Base-by-base conservation (phyloP, 30 jellyfish, hydroid and myxozoan species). In the Clytia hemisphaerica region DNA sequence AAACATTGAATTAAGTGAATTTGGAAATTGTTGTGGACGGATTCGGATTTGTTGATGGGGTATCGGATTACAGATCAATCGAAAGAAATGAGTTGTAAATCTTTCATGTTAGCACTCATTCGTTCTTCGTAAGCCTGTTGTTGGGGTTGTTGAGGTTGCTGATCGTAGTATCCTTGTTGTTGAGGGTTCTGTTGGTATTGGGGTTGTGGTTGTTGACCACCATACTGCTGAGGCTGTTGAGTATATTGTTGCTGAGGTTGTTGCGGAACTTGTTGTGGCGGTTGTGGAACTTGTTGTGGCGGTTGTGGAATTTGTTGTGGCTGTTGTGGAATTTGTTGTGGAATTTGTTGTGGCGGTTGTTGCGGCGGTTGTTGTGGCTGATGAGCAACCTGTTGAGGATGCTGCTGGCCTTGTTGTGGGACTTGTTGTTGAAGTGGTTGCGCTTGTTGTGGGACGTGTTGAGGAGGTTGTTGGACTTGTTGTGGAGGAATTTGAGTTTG, bases 41-140 rank as follows among this genome's bases (percentile, higher is more conserved):
- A n/a, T n/a, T n/a, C n/a, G n/a, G n/a, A n/a, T n/a, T n/a, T n/a
- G n/a, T n/a, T n/a, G n/a, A n/a, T n/a, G n/a, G n/a, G n/a, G n/a
- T n/a, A n/a, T n/a, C n/a, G n/a, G n/a, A n/a, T n/a, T n/a, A 1
- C 4, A 5, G 54, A 22, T 35, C 38, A 72, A 60, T 72, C 84
- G 57, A 72, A 72, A 1, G 84, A 72, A 30, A 72, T 72, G 33
- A 72, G 63, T 30, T 72, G 84, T 63, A 72, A 27, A 45, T 72
- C 84, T 19, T 72, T 54, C 84, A 72, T 42, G 24, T 37, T 54
- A 2, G 80, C 31, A 51, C 61, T 65, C n/a, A 65, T n/a, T n/a
- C n/a, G n/a, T n/a, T n/a, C n/a, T 12, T 19, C 30, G 24, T 26
- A 22, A 16, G 37, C n/a, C 73, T 64, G 77, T 37, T 34, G 73